Evolutionary conservation across 64 coral and sea anemone species (phyloP), one percentile per base, ranked within the genome.

Genomic region (Pocillopora damicornis): DNA sequence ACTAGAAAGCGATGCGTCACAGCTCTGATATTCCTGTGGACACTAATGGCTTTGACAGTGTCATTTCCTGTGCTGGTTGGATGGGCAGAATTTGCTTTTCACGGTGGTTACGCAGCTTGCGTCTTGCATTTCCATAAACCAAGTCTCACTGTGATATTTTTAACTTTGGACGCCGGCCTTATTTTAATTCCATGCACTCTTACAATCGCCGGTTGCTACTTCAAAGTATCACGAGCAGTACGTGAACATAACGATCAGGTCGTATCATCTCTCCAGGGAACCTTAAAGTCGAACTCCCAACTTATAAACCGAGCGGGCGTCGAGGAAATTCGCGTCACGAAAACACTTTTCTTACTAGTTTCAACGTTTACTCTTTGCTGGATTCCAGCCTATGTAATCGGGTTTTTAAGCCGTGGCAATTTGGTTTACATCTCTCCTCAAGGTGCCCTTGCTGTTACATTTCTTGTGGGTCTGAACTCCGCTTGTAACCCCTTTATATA

Each of bases 81-180:
- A 16, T 90, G 78, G 78, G 89, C 89, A 58, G 61, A 75, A 72
- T 90, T 90, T 83, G 79, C 80, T 5, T 90, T 90, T 45, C 63
- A 76, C 37, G 51, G 42, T 13, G 89, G 89, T 58, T 59, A 63
- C 60, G 80, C 89, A 1, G 81, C 81, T 35, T 90, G 89, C 60
- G 81, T 90, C 83, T 81, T 90, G n/a, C 74, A 90, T 9, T 90
- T 90, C 71, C 56, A 90, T 22, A 90, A 23, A 16, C 80, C 80
- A 45, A 61, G 15, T 38, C 37, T 69, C 9, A 80, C 80, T 30
- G 61, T 83, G 6, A 74, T 71, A 6, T 90, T 90, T 77, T 71
- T 90, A 5, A 20, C 81, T 13, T 17, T 75, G 11, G 81, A 82
- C 30, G 36, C 77, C 8, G 64, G 69, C 11, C 45, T 90, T 3